Evolutionary conservation across 2,797 vertebrate genomes (phyloP), one percentile per base, ranked within the genome.

Genomic region (Acipenser oxyrinchus): DNA sequence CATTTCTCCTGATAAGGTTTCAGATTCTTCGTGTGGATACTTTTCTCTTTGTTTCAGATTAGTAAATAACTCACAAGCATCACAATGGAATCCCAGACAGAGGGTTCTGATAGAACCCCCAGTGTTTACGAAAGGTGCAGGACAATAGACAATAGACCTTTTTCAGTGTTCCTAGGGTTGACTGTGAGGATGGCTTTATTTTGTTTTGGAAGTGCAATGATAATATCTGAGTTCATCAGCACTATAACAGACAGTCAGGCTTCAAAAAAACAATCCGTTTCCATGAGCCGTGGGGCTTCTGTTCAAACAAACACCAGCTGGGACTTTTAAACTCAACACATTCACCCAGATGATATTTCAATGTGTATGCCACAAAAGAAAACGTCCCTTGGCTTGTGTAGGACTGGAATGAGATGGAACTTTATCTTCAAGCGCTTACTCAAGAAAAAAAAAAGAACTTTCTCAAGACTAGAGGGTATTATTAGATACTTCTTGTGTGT

Each of bases 401-500:
- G 69, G 60, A 61, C 53, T 18, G 13, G 51, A 48, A 15, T 66
- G 9, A 63, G 11, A n/a, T n/a, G 12, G 51, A 67, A 50, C 37
- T 67, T 64, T 67, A 67, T 67, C 18, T 64, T 70, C 65, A 65
- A 63, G 9, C 6, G 10, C 59, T 49, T 60, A 23, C 49, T 37
- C 37, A 37, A 37, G 37, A 37, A 51, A 23, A 12, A 69, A 12
- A 69, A 65, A 70, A 70, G 1, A 70, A 67, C 53, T 67, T 52
- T 67, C 48, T 70, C 69, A 61, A 18, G 63, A 65, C 65, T 55
- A 63, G 65, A 49, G 65, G 48, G 65, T 70, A 67, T 67, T 66
- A 67, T 63, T 70, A 64, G 61, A 67, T 53, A 49, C 15, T 13
- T 50, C 10, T 62, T 63, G 23, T 51, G 51, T 52, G 37, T 37